Evolutionary conservation across 1,140 invertebrate species (phyloP), one percentile per base, ranked within the genome.

Genomic region (Drosophila repleta): DNA sequence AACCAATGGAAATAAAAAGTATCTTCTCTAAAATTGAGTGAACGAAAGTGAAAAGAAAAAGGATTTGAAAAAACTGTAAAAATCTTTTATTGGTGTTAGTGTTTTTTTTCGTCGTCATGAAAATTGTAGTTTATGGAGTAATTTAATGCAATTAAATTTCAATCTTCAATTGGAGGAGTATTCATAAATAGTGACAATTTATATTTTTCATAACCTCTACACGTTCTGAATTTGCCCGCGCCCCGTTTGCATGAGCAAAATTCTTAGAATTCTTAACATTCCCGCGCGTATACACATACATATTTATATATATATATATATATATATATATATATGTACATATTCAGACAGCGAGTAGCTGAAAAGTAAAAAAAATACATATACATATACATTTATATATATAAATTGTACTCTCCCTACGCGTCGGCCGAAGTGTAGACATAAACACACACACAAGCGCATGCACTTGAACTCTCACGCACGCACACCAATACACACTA

Each of bases 261-360:
- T 88, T 88, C 83, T 88, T 83, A 83, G 83, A 88, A 88, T 88
- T 88, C 83, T 82, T 88, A 88, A 88, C 83, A 88, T 88, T 88
- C 83, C 83, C 83, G 83, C 83, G 83, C 84, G 64, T 66, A 76
- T 73, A 76, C 61, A 65, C 56, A 84, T 35, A 67, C 1, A 41
- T 2, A 17, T 46, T 29, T 17, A 41, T 56, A 24, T 62, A 43
- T 18, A 58, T 68, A 26, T 73, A 68, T 32, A 41, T n/a, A 39
- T 39, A n/a, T n/a, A 13, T 39, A 39, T n/a, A 39, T n/a, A n/a
- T 39, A n/a, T 51, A 83, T 35, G 52, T 10, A 57, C 39, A 35
- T 18, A 68, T 35, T 70, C 48, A 37, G 3, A 29, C 49, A n/a
- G n/a, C n/a, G 55, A 55, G 69, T 46, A 60, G 43, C 51, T 41